Base-by-base conservation (phyloP, 2,888 invertebrate species). In the Xiphydria camelus region DNA sequence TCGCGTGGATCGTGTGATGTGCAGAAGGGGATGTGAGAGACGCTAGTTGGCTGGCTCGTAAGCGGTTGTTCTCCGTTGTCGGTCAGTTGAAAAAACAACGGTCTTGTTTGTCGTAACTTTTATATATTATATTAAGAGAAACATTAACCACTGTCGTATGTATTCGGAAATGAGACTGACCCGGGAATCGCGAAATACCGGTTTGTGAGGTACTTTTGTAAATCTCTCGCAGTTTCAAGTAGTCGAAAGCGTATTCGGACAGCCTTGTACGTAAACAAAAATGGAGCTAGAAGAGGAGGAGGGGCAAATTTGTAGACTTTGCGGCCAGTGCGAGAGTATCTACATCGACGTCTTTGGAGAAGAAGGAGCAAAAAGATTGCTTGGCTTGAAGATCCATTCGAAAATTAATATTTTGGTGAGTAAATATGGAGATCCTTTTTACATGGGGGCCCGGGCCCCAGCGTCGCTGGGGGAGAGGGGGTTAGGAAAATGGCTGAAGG, bases 391-490 rank as follows among this genome's bases (percentile, higher is more conserved):
- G 41, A 74, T 75, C 12, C 66, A 68, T 10, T 53, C 65, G 29
- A 73, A 67, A 61, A 68, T 75, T 53, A 72, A 73, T 61, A 73
- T 75, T 56, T 31, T 68, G 70, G 75, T 75, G 37, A 72, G 72
- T 69, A 1, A n/a, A 26, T 4, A 15, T 19, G 1, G 4, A 34
- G 18, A 34, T 34, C 18, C 9, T 7, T 14, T 29, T 29, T 2
- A 7, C 12, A n/a, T n/a, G n/a, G n/a, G n/a, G n/a, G n/a, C n/a
- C n/a, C n/a, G n/a, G n/a, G n/a, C n/a, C n/a, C n/a, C n/a, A n/a
- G n/a, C n/a, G n/a, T n/a, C n/a, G n/a, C 34, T 29, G 14, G 41
- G 21, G 29, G 50, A 51, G 52, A 51, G 56, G 56, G 62, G 65
- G 60, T 62, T 66, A 63, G 59, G 59, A 66, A 66, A 63, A 66